Evolutionary conservation across 2,797 vertebrate species (phyloP).

Genomic region (Hyperoplus immaculatus): DNA sequence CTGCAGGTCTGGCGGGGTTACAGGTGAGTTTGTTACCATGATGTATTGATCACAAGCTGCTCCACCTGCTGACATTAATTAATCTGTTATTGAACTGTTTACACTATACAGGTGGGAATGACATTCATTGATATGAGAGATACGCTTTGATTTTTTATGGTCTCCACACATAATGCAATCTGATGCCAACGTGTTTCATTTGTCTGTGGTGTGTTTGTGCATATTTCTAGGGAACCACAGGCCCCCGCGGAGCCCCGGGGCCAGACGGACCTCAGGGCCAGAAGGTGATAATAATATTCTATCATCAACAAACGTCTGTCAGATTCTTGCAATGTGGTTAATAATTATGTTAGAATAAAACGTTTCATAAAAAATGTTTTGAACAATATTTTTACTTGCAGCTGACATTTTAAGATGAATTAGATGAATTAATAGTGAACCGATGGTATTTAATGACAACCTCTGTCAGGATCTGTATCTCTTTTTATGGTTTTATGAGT

Average conservation of each 20-base stretch:
- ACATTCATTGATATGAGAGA: slow-evolving; percentile 11
- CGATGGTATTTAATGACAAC: neutral
- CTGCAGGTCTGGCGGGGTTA: slow-evolving; percentile 75
- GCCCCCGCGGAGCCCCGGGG: slow-evolving; percentile 71
- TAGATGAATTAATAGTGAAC: neutral
- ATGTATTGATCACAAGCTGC: slow-evolving; percentile 1
- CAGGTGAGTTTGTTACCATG: slow-evolving; percentile 67
- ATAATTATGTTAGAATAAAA: neutral
- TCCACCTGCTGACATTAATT: slow-evolving; percentile 1
- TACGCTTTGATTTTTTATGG: neutral
- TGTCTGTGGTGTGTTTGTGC: slow-evolving; percentile 24
- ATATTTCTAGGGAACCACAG: slow-evolving; percentile 73
- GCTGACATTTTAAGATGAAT: neutral
- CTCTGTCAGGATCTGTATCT: neutral
- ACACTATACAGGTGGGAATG: neutral
- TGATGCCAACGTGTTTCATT: neutral
- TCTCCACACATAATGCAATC: neutral
- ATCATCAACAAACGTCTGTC: neutral
- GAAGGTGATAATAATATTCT: slow-evolving; percentile 72
- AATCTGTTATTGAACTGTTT: slow-evolving; percentile 9
- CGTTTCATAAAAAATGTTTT: neutral
- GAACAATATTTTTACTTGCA: neutral
- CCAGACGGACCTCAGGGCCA: slow-evolving; percentile 76
- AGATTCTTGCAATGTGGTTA: neutral
- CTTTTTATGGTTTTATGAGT: neutral